phyloP scores from a whole-genome alignment of 53 echinoderm and acorn worm genomes.

The Holothuria scabra region DNA sequence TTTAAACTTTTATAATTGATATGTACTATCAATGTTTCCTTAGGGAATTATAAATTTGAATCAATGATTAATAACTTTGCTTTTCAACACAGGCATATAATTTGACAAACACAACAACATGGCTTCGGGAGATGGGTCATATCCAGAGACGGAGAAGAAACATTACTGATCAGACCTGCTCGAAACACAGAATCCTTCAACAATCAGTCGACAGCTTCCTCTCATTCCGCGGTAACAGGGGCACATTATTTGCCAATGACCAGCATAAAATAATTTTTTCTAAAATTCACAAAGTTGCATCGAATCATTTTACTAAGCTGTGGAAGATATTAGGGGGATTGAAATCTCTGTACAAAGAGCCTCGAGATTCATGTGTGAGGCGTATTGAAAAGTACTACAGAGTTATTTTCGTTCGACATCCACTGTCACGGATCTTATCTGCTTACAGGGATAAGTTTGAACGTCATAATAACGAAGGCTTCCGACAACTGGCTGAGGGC shows the following conservation, averaged over 20 bases:
- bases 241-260: constrained; percentile 16
- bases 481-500: neutral
- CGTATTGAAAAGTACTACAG: constrained; percentile 9
- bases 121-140: too few relatives aligned
- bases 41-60: too few relatives aligned
- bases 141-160: too few relatives aligned
- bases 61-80: too few relatives aligned
- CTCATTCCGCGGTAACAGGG: neutral
- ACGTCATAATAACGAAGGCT: constrained; percentile 3
- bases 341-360: neutral
- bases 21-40: too few relatives aligned
- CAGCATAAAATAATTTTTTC: constrained; percentile 15
- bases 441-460: constrained; percentile 44
- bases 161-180: too few relatives aligned
- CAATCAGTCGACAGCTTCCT: too few relatives aligned
- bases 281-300: constrained; percentile 27
- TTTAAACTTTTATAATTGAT: too few relatives aligned
- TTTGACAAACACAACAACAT: too few relatives aligned
- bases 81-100: too few relatives aligned
- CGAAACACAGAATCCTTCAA: too few relatives aligned
- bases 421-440: constrained; percentile 9
- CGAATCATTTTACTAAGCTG: constrained; percentile 18
- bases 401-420: constrained; percentile 38
- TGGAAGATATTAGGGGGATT: neutral
- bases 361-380: neutral